Evolutionary conservation across 92 coral and sea anemone genomes (phyloP), one percentile per base, ranked within the genome.

Genomic region (Phenganax subtilis): DNA sequence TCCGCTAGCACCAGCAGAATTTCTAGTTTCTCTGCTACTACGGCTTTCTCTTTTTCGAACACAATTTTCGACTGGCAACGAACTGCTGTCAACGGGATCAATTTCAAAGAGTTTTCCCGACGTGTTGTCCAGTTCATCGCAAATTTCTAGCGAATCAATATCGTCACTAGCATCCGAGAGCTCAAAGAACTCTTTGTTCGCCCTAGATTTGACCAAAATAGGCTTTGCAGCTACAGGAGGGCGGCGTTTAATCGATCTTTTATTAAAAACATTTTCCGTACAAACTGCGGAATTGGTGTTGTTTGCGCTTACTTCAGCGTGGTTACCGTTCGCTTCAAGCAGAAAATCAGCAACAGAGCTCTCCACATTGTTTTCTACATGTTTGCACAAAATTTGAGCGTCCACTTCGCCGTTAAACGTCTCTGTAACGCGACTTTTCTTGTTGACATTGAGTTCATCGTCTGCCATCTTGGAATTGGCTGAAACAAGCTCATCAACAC

Each of bases 1-100:
- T 14, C 83, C 83, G 54, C 83, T 79, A 0, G 83, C 83, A 8
- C 83, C 83, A 17, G 83, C 83, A 3, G 83, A 79, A 20, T 54
- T 79, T 16, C 83, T 67, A 10, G 57, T 30, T 8, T 54, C 61
- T 14, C 83, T 79, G 1, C 73, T 62, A 10, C 47, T 79, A 25
- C 61, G 44, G 25, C 29, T 7, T 17, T 79, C 74, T 20, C 74
- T 63, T n/a, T 51, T 63, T 44, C 58, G 67, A 9, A 79, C 61
- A 52, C 29, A 58, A 75, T 28, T 65, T 10, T 27, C 71, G 61
- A 6, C 47, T 37, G 47, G 47, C 47, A 37, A 37, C 47, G 47
- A 37, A 37, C 47, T 37, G 47, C 47, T 37, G 5, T 37, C 47
- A 1, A 37, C 47, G 47, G 47, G 47, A 37, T 37, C 47, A 37